Evolutionary conservation across 2,888 invertebrate species (phyloP), one percentile per base, ranked within the genome.

Genomic region (Hololepta plana): DNA sequence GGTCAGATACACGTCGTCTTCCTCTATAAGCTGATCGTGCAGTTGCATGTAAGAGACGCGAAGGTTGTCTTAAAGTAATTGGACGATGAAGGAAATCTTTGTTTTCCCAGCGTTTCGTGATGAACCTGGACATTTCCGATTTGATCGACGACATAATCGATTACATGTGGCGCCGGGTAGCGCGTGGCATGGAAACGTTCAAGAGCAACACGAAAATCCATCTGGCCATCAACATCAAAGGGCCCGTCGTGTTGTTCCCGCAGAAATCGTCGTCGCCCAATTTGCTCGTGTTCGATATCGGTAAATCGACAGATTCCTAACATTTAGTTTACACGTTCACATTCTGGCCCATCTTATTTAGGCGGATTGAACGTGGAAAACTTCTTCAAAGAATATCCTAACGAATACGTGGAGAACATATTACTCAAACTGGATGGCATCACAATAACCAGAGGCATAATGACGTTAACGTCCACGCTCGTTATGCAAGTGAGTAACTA

Each of bases 251-350:
- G 10, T 52, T 82, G 17, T 52, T 84, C 24, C 84, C 84, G 0
- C 81, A 81, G 41, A 77, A 77, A 42, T 72, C 76, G 1, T 74
- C 75, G 4, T 77, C 77, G 1, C 76, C 79, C 0, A 79, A 76
- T 46, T 59, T 81, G 4, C 49, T 84, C 23, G 67, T 82, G 12
- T 55, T 81, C n/a, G 75, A 77, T 42, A 64, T 72, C 52, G 76
- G 74, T 68, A 53, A 42, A 48, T 28, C n/a, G n/a, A n/a, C n/a
- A n/a, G 9, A 24, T 16, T 12, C 10, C 10, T 7, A 21, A 8
- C 9, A 10, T 7, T 7, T 8, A 7, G 10, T 6, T 11, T 10
- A 3, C n/a, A 2, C 4, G 9, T 12, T 6, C 3, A 10, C n/a
- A 3, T 11, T n/a, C 4, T 23, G 7, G 20, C 2, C 6, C 9